A percentile compares a stretch with the other conserved stretches of the same genome.
These are phyloP conservation scores for Patella pellucida DNA, from an alignment of 2,888 invertebrate genomes.

Conservation along the genomic window DNA sequence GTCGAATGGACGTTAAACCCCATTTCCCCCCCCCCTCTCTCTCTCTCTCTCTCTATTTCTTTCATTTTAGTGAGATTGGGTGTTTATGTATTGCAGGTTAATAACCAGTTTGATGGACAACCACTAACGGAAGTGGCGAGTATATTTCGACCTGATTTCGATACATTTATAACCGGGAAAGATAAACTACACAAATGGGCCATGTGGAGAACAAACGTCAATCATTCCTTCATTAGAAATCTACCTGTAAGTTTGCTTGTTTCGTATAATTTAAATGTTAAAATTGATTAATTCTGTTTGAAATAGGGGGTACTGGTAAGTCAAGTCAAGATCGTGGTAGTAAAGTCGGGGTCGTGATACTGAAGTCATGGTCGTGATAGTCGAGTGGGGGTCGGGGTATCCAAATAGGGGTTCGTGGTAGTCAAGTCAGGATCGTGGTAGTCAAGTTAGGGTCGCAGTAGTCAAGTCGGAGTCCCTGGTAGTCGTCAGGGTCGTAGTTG, in stretches of 20 bases:
- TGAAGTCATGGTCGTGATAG: no score
- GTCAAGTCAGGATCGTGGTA: no score
- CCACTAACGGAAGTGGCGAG: neutral
- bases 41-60: no score
- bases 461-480: no score
- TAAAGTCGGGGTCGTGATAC: neutral
- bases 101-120: neutral
- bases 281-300: neutral
- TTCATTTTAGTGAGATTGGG: no score
- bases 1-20: no score
- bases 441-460: no score
- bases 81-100: neutral
- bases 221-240: conserved; percentile 2
- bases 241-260: neutral
- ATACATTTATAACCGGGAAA: neutral
- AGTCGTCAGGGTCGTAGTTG: no score
- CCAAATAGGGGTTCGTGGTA: no score
- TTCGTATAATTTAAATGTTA: neutral
- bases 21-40: no score
- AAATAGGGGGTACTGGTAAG: neutral
- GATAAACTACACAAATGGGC: conserved; percentile 20
- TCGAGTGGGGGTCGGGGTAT: no score
- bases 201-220: conserved; percentile 16
- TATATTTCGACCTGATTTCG: neutral
- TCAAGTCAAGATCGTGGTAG: neutral